Percentiles rank a stretch among this genome's conserved stretches.
These are phyloP conservation scores for Eutolmus rufibarbis DNA, from an alignment of 2,888 invertebrate genomes.

Conservation along the genomic window DNA sequence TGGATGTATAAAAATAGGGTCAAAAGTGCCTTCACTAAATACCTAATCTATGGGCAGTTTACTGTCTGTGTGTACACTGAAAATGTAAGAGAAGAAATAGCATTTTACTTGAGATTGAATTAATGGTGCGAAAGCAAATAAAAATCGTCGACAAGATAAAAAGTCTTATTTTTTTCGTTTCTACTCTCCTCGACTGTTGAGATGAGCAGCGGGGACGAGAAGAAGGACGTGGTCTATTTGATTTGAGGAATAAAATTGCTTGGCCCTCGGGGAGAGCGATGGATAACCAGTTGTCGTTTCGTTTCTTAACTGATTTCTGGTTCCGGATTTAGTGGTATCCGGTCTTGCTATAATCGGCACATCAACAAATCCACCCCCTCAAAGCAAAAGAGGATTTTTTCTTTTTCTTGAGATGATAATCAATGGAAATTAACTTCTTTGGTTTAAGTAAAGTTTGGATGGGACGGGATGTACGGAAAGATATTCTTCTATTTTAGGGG, in stretches of 20 bases:
- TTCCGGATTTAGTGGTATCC: constrained; percentile 22
- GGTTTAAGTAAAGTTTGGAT: neutral
- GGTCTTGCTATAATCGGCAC: constrained; percentile 6
- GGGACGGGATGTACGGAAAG: neutral
- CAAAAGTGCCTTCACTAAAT: constrained; percentile 2
- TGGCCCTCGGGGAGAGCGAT: neutral
- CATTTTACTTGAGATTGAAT: constrained; percentile 25
- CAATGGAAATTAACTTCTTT: constrained; percentile 14
- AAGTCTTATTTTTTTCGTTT: neutral
- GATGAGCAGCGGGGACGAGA: neutral
- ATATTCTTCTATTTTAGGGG: neutral
- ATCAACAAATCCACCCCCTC: constrained; percentile 5
- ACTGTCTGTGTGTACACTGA: neutral
- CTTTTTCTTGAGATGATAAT: constrained; percentile 1
- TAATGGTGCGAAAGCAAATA: constrained; percentile 38
- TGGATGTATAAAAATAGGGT: neutral
- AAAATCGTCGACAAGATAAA: constrained; percentile 17
- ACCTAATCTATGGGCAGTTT: constrained; percentile 23
- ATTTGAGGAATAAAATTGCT: neutral
- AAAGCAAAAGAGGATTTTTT: neutral
- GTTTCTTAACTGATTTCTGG: constrained; percentile 24
- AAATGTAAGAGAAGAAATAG: neutral
- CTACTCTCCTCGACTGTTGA: neutral
- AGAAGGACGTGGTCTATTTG: neutral
- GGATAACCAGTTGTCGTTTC: neutral